These are phyloP conservation scores for Lasioglossum lativentre DNA, from an alignment of 2,888 invertebrate genomes.

Conservation along the genomic window DNA sequence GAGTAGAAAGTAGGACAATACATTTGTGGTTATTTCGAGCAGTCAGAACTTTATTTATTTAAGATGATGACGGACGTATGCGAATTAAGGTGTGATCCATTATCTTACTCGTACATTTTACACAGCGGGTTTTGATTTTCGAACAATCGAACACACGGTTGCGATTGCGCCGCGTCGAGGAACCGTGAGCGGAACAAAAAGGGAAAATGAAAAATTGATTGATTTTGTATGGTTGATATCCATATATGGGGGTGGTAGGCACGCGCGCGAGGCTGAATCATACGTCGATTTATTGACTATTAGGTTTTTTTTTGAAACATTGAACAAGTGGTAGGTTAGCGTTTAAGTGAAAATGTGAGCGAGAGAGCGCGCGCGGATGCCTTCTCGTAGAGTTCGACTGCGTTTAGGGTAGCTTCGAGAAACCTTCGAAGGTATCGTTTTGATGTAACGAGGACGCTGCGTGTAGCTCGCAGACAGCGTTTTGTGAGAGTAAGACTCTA, in stretches of 20 bases:
- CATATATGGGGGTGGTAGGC: slow-evolving; percentile 15
- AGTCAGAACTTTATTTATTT: slow-evolving; percentile 74
- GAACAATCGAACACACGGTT: slow-evolving; percentile 51
- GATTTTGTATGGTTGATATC: slow-evolving; percentile 56
- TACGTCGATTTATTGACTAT: slow-evolving; percentile 61
- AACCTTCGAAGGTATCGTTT: slow-evolving; percentile 53
- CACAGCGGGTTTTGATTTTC: slow-evolving; percentile 72
- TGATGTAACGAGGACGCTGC: slow-evolving; percentile 60
- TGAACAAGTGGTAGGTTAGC: slow-evolving; percentile 54
- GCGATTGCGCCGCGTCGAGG: slow-evolving; percentile 35
- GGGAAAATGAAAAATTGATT: slow-evolving; percentile 23
- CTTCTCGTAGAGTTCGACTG: slow-evolving; percentile 57
- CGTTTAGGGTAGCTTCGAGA: slow-evolving; percentile 50
- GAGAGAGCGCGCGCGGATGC: slow-evolving; percentile 34
- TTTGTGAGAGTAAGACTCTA: slow-evolving; percentile 59
- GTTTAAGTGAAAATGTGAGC: slow-evolving; percentile 54
- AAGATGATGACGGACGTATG: slow-evolving; percentile 65
- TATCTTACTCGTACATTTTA: slow-evolving; percentile 76
- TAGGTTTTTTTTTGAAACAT: slow-evolving; percentile 55
- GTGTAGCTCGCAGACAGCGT: slow-evolving; percentile 46
- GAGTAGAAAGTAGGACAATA: slow-evolving; percentile 68
- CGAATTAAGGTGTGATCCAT: slow-evolving; percentile 60
- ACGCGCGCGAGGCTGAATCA: slow-evolving; percentile 52
- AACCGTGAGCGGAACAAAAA: background rate
- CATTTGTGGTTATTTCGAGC: slow-evolving; percentile 69